These are phyloP conservation scores for Gymnocheta viridis DNA, from an alignment of 2,888 invertebrate species.

Conservation along the genomic window DNA sequence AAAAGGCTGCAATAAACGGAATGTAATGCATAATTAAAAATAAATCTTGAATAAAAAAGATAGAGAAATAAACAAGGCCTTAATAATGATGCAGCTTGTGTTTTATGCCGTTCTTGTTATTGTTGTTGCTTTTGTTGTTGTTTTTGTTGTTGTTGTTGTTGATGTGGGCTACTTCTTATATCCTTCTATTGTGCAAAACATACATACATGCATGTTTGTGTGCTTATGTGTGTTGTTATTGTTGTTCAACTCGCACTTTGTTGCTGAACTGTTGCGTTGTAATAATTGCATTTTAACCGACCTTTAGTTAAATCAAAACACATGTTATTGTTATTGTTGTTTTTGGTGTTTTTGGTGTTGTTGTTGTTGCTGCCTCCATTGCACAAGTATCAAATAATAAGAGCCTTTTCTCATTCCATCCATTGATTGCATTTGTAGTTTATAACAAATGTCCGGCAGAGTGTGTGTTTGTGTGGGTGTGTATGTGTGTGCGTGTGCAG, in stretches of 20 bases:
- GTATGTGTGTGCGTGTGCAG: background rate
- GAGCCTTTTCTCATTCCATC: conserved; percentile 35
- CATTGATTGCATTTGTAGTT: conserved; percentile 31
- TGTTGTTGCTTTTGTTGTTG: background rate
- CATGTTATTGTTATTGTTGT: conserved; percentile 30
- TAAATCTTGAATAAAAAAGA: conserved; percentile 49
- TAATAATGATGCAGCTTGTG: conserved; percentile 21
- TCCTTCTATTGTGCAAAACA: conserved; percentile 39
- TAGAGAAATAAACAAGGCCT: conserved; percentile 31
- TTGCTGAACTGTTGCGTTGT: conserved; percentile 30
- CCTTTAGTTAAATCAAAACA: conserved; percentile 62
- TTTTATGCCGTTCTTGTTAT: background rate
- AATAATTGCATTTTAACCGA: conserved; percentile 66
- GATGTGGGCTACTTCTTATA: background rate
- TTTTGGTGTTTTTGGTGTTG: background rate
- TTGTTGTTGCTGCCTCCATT: background rate
- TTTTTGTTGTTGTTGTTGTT: conserved; percentile 9
- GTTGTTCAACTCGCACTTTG: conserved; percentile 35
- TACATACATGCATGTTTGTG: conserved; percentile 15
- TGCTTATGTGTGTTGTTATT: conserved; percentile 3
- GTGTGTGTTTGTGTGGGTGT: background rate
- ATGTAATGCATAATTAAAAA: conserved; percentile 64
- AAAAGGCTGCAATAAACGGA: conserved; percentile 52
- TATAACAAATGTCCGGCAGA: background rate
- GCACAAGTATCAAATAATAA: conserved; percentile 44